A percentile compares a stretch with the other conserved stretches of the same genome.
These are phyloP conservation scores for Pristionchus arcanus DNA, from an alignment of 2,888 invertebrate genomes.

Conservation along the genomic window DNA sequence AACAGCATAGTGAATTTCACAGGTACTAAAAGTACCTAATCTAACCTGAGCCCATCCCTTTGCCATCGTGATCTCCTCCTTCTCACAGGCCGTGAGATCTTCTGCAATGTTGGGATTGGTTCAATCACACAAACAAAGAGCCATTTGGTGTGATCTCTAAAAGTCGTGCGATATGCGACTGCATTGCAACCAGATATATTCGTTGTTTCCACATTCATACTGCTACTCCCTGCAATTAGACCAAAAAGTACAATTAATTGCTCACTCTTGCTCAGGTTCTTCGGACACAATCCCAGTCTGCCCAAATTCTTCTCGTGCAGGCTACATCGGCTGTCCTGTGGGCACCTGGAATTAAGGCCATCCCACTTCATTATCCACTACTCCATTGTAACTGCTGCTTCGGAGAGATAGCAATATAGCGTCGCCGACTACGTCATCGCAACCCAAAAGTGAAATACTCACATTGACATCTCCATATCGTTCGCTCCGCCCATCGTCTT, in stretches of 20 bases:
- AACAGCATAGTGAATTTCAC: too few species aligned
- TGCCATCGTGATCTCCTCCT: constrained; percentile 29
- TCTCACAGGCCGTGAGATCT: neutral
- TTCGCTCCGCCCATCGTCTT: constrained; percentile 36
- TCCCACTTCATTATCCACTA: too few species aligned
- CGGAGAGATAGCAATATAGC: too few species aligned
- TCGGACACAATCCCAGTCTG: constrained; percentile 47
- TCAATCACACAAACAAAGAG: too few species aligned
- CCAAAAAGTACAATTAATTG: neutral
- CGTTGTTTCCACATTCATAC: too few species aligned
- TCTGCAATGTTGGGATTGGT: neutral
- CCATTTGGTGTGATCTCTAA: too few species aligned
- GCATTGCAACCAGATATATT: neutral
- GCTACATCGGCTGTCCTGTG: neutral
- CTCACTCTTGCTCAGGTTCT: neutral
- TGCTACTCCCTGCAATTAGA: neutral
- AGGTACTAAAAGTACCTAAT: neutral
- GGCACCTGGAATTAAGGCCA: neutral
- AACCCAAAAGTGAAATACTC: neutral
- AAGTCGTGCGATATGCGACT: too few species aligned
- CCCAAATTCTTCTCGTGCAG: constrained; percentile 35
- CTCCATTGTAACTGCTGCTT: too few species aligned
- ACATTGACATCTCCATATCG: constrained; percentile 45
- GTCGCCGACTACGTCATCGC: too few species aligned
- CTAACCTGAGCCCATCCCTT: constrained; percentile 39